These are phyloP conservation scores for Onthophagus sagittarius DNA, from an alignment of 2,888 invertebrate genomes.

Conservation along the genomic window DNA sequence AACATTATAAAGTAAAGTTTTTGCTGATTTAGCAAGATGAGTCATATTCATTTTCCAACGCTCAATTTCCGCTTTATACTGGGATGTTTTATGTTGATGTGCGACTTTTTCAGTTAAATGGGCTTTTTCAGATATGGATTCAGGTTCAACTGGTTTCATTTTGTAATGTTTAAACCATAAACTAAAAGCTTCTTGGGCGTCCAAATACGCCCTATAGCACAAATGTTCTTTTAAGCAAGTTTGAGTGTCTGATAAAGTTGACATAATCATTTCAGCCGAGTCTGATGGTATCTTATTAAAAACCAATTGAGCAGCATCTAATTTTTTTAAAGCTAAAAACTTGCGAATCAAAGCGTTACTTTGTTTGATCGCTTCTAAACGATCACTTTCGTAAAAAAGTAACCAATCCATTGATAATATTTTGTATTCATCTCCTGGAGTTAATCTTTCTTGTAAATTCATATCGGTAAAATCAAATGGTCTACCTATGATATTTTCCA, in stretches of 20 bases:
- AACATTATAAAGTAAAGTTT: conserved; percentile 79
- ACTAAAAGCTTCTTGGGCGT: conserved; percentile 82
- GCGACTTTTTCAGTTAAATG: conserved; percentile 86
- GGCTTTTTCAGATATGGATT: conserved; percentile 55
- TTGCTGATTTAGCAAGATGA: conserved; percentile 61
- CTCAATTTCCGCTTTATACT: conserved; percentile 73
- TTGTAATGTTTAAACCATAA: conserved; percentile 85
- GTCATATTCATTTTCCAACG: conserved; percentile 69
- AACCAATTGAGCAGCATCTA: conserved; percentile 76
- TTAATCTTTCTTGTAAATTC: conserved; percentile 46
- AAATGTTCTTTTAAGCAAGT: conserved; percentile 74
- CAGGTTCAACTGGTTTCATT: conserved; percentile 70
- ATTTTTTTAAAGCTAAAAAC: conserved; percentile 77
- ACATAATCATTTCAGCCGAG: conserved; percentile 57
- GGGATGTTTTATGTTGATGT: conserved; percentile 77
- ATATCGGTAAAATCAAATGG: conserved; percentile 41
- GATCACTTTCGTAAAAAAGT: conserved; percentile 71
- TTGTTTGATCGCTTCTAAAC: conserved; percentile 78
- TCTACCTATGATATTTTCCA: conserved; percentile 66
- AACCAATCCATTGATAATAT: conserved; percentile 85
- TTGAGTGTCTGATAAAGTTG: conserved; percentile 48
- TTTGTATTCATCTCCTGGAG: conserved; percentile 66
- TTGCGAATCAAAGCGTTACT: conserved; percentile 85
- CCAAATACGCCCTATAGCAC: conserved; percentile 82
- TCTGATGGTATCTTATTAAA: conserved; percentile 69